Base-by-base conservation (phyloP, 2,113 vertebrate species). In the Gallinago undulata region DNA sequence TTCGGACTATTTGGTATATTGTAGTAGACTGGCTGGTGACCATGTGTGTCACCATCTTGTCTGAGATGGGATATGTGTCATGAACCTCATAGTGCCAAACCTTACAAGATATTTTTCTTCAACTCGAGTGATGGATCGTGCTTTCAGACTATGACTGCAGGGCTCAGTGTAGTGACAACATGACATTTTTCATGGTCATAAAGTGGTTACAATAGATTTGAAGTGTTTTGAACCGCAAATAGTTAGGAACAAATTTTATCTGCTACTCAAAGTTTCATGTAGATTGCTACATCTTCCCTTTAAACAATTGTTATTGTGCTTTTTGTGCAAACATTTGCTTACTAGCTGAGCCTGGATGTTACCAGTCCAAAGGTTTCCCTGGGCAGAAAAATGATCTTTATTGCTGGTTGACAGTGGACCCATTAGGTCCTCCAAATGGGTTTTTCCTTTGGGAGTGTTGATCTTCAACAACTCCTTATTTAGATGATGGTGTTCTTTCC, bases 281-380 rank as follows among this genome's bases (percentile, higher is more conserved):
- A 90, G 94, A 94, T 96, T 97, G 94, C 94, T 87, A 72, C 96
- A 95, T 96, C 87, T 90, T 95, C 45, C 70, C 77, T 89, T 90
- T 50, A 88, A 88, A 96, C 94, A 97, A 93, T 93, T 96, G 74
- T 95, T 91, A 95, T 85, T 97, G 89, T 96, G 63, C 75, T 83
- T 83, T 96, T 57, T 97, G 87, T 95, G 84, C 95, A 97, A 97
- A 97, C 75, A 94, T 96, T 96, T 95, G 89, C 87, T 96, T 95
- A 94, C 57, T 48, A 76, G 70, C 84, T 88, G 59, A 67, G 81
- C 70, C 67, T 80, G 41, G 70, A 85, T 41, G 72, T 93, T 93
- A 31, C 59, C 50, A 95, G 75, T 83, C 93, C 91, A 83, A 77
- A 62, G 24, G 37, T 95, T 90, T 93, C 50, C 59, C 70, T 51